These are phyloP conservation scores for Mesocentrotus franciscanus DNA, from an alignment of 53 echinoderm and acorn worm genomes.

Conservation along the genomic window DNA sequence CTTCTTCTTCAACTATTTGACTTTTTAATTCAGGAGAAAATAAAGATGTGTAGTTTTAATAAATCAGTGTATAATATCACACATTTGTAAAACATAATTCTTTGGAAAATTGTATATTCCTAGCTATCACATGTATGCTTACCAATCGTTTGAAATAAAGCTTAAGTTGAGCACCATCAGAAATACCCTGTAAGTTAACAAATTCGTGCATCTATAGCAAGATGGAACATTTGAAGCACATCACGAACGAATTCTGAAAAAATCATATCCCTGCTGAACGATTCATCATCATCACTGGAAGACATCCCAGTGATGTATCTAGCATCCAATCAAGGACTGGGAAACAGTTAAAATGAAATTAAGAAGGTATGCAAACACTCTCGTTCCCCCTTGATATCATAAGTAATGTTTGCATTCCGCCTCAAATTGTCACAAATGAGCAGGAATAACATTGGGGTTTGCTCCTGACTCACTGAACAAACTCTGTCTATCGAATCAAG, in stretches of 20 bases:
- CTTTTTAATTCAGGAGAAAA: too few species aligned
- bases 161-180: too few species aligned
- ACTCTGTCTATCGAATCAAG: not conserved
- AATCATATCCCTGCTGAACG: not conserved
- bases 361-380: not conserved
- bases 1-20: too few species aligned
- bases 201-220: not conserved
- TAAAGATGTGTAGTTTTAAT: too few species aligned
- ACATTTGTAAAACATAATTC: too few species aligned
- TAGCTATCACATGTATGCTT: too few species aligned
- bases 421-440: not conserved
- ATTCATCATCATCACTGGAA: not conserved
- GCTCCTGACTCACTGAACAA: not conserved
- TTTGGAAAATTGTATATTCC: too few species aligned
- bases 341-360: conserved; percentile 33
- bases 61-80: too few species aligned
- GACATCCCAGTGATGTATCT: not conserved
- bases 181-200: too few species aligned
- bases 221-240: not conserved
- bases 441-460: conserved; percentile 1
- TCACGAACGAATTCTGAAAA: not conserved
- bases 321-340: not conserved
- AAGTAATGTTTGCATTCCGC: conserved; percentile 5
- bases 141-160: too few species aligned
- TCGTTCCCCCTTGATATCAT: conserved; percentile 37